Percentiles rank a stretch among this genome's conserved stretches.
phyloP scores from a whole-genome alignment of 2,113 vertebrate genomes.

The Beaufortia kweichowensis region DNA sequence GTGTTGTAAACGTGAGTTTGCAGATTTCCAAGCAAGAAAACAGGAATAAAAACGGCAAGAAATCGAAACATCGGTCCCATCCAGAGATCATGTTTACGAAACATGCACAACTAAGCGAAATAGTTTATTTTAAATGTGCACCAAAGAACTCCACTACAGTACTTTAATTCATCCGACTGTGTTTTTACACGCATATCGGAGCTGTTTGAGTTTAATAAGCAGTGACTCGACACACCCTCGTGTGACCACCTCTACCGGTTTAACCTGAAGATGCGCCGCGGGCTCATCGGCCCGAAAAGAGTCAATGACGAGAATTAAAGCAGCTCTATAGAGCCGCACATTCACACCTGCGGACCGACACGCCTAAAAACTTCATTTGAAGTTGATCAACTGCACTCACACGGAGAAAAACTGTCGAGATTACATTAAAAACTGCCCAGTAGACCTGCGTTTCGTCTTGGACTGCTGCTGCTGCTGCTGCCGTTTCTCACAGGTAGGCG shows the following conservation, averaged over 20 bases:
- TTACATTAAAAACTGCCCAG: background rate
- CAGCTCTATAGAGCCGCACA: conserved; percentile 20
- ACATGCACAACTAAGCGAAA: no score
- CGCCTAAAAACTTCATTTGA: background rate
- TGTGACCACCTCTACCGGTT: conserved; percentile 74
- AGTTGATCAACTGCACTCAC: background rate
- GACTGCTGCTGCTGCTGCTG: background rate
- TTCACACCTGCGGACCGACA: conserved; percentile 39
- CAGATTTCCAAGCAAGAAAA: no score
- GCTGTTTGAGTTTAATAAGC: conserved; percentile 44
- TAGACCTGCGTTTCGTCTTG: background rate
- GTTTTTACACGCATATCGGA: conserved; percentile 34
- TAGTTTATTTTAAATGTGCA: no score
- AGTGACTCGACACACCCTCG: conserved; percentile 53
- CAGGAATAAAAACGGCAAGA: no score
- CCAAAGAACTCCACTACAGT: no score
- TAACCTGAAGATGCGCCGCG: conserved; percentile 73
- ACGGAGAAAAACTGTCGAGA: background rate
- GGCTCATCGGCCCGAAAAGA: conserved; percentile 54
- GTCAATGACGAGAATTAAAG: conserved; percentile 50
- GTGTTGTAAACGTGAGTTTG: no score
- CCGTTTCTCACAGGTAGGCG: conserved; percentile 43
- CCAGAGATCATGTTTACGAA: no score
- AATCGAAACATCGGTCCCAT: no score
- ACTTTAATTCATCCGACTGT: background rate